Conservation (phyloP, 2,113 vertebrate genomes). For the Mesitornis unicolor region DNA sequence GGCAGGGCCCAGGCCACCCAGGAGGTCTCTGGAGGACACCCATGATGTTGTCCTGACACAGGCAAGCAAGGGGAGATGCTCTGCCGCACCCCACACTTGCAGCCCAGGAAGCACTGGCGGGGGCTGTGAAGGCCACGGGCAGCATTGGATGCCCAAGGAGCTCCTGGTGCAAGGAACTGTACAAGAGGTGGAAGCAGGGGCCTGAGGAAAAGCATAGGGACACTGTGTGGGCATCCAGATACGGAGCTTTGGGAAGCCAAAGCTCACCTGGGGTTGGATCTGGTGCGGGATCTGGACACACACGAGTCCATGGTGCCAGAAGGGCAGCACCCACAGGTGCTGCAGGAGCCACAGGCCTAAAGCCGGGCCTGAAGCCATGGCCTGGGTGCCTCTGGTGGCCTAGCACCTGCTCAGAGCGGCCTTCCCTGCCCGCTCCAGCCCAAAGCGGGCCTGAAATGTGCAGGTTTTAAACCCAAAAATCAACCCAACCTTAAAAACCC, state of each 20-base stretch:
- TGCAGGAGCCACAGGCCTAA: too few species aligned
- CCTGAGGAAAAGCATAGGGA: rapidly evolving
- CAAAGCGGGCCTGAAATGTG: rapidly evolving
- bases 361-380: rapidly evolving
- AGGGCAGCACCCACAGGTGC: too few species aligned
- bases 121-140: too few species aligned
- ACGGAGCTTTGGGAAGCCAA: too few species aligned
- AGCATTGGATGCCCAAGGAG: not conserved
- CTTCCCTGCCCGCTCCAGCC: not conserved
- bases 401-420: rapidly evolving
- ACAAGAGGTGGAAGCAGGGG: not conserved
- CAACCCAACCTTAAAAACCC: not conserved
- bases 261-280: too few species aligned
- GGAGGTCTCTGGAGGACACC: not conserved
- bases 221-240: not conserved
- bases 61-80: too few species aligned
- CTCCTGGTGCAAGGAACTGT: not conserved
- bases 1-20: not conserved
- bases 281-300: too few species aligned
- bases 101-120: too few species aligned
- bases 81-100: too few species aligned
- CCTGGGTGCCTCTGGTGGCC: rapidly evolving
- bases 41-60: not conserved
- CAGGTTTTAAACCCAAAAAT: not conserved
- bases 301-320: too few species aligned